Base-by-base conservation (phyloP, 2,888 invertebrate genomes). In the Drosophila multiciliata region DNA sequence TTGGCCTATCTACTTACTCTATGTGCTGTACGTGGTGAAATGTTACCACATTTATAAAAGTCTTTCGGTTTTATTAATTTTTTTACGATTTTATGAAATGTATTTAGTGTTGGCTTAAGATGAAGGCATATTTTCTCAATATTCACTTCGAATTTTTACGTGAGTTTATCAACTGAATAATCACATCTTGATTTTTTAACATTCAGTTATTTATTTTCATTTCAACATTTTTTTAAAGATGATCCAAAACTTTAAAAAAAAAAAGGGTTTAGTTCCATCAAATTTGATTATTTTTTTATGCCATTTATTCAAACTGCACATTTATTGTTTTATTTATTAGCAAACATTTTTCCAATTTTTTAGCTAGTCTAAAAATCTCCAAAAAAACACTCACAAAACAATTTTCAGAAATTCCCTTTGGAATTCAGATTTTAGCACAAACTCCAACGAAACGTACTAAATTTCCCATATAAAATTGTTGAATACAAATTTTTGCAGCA, bases 71-170 rank as follows among this genome's bases (percentile, higher is more conserved):
- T 23, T 15, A 23, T 23, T 45, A 23, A 23, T 45, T 23, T 23
- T 0, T 1, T 1, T 15, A 8, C 2, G 8, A 8, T 8, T 45
- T 23, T 45, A 45, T 23, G 23, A 0, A 45, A 23, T 12, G 8
- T 4, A 45, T 23, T 45, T 23, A 8, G 8, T 45, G 15, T 1
- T 23, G 23, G 15, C 45, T 4, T 8, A 3, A 23, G 45, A 15
- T 23, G 1, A 45, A 15, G 23, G 45, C 23, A 15, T 45, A 45
- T 23, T 45, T 23, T 15, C 20, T 1, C 0, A 20, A 3, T 23
- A 1, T 45, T 15, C 20, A 20, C 1, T 23, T 23, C 0, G 15
- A 23, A 3, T 23, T 2, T 23, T 0, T 2, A 15, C 7, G 4
- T 23, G 8, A 45, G 8, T 23, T 23, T 1, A 23, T 23, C 12